phyloP scores from a whole-genome alignment of 2,113 vertebrate species.

The Chaetura pelagica region DNA sequence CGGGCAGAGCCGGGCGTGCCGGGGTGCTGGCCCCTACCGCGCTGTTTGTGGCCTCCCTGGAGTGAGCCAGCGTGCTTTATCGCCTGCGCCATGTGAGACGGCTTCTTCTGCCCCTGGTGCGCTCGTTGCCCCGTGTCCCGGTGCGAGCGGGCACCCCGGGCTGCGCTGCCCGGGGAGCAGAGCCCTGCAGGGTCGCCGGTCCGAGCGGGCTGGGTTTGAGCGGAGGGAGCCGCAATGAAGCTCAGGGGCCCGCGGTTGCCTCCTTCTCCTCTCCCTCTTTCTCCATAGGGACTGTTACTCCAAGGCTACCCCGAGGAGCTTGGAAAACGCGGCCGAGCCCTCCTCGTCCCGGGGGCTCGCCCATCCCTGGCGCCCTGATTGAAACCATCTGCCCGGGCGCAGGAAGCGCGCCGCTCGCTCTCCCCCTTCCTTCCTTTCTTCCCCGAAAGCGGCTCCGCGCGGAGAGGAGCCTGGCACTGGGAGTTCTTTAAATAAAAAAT shows the following conservation, averaged over 20 bases:
- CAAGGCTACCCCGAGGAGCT: neutral
- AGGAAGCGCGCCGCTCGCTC: neutral
- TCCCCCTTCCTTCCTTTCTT: neutral
- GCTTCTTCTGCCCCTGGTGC: neutral
- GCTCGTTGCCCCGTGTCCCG: rapidly evolving
- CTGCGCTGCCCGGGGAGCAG: neutral
- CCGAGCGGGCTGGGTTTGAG: neutral
- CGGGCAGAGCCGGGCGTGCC: neutral
- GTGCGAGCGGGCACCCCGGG: neutral
- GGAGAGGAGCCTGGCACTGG: neutral
- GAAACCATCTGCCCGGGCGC: constrained; percentile 12
- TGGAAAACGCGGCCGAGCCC: neutral
- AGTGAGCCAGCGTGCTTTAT: rapidly evolving
- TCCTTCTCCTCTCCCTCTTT: too few species aligned
- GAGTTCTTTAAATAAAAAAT: neutral
- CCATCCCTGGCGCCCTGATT: neutral
- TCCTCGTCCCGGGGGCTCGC: neutral
- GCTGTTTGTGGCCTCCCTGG: neutral
- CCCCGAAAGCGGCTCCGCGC: neutral
- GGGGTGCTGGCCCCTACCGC: rapidly evolving
- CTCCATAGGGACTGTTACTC: neutral
- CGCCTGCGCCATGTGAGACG: neutral
- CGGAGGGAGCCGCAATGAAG: neutral
- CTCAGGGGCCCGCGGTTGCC: neutral
- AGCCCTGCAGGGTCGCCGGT: rapidly evolving